phyloP scores from a whole-genome alignment of 2,888 invertebrate species.

The Oscheius onirici region DNA sequence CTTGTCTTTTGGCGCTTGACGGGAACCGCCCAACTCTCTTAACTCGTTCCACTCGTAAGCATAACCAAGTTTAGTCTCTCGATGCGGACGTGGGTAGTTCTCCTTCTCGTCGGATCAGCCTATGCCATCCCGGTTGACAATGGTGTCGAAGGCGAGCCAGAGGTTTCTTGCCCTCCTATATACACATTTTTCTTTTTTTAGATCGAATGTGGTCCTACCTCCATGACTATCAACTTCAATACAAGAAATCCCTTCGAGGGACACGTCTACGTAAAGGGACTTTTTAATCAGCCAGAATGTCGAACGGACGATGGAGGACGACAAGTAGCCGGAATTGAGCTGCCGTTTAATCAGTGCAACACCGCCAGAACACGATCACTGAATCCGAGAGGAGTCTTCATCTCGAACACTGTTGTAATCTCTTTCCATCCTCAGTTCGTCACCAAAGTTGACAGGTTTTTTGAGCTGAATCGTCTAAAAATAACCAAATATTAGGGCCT shows the following conservation, averaged over 20 bases:
- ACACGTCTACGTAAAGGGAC: constrained; percentile 64
- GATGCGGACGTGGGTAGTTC: constrained; percentile 22
- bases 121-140: constrained; percentile 65
- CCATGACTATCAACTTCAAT: constrained; percentile 66
- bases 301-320: constrained; percentile 52
- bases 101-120: constrained; percentile 8
- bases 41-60: neutral
- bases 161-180: constrained; percentile 32
- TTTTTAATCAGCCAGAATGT: constrained; percentile 56
- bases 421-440: constrained; percentile 71
- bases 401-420: constrained; percentile 70
- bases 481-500: constrained; percentile 62
- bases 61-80: neutral
- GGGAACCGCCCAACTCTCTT: too few species aligned
- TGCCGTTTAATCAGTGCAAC: constrained; percentile 64
- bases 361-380: constrained; percentile 67
- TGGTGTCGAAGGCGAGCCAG: constrained; percentile 65
- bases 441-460: constrained; percentile 61
- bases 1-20: neutral
- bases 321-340: constrained; percentile 69
- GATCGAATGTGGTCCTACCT: constrained; percentile 70
- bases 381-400: constrained; percentile 71
- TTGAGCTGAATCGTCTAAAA: neutral
- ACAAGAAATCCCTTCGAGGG: constrained; percentile 61
- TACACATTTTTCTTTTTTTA: constrained; percentile 27